Conservation (phyloP, 1,140 invertebrate genomes). For the Spodoptera frugiperda region DNA sequence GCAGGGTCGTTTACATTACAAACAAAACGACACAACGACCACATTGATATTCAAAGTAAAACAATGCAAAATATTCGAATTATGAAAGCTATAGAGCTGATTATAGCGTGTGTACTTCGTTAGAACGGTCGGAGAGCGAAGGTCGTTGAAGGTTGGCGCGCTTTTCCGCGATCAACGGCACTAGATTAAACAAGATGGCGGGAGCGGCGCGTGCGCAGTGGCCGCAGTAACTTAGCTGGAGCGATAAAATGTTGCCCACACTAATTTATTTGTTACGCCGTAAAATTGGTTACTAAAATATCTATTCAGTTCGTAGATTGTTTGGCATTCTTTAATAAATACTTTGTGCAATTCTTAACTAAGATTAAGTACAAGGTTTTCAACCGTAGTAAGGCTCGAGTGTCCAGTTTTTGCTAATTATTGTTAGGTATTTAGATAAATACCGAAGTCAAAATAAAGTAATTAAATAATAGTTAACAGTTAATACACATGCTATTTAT, state of each 20-base stretch:
- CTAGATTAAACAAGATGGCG: slow-evolving; percentile 84
- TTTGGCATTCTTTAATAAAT: slow-evolving; percentile 6
- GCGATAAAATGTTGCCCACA: slow-evolving; percentile 66
- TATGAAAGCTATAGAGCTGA: slow-evolving; percentile 46
- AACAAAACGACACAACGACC: slow-evolving; percentile 41
- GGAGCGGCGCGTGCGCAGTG: slow-evolving; percentile 80
- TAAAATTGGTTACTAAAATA: neutral
- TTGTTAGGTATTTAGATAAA: too few relatives aligned
- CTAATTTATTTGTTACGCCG: slow-evolving; percentile 21
- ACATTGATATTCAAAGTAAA: slow-evolving; percentile 40
- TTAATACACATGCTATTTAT: too few relatives aligned
- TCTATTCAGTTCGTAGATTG: neutral
- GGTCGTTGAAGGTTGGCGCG: slow-evolving; percentile 85
- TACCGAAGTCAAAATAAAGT: too few relatives aligned
- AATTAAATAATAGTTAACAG: too few relatives aligned
- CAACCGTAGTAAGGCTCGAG: neutral
- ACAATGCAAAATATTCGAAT: slow-evolving; percentile 35
- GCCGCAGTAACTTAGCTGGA: slow-evolving; percentile 65
- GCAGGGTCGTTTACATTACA: slow-evolving; percentile 55
- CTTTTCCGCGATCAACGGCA: slow-evolving; percentile 85
- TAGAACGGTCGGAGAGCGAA: slow-evolving; percentile 81
- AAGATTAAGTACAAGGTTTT: neutral
- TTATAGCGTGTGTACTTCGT: slow-evolving; percentile 58
- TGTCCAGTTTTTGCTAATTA: neutral
- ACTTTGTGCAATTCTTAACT: neutral